These are phyloP conservation scores for Aplysina aerophoba DNA, from an alignment of 37 sponge, comb jelly and placozoan species.

Conservation along the genomic window DNA sequence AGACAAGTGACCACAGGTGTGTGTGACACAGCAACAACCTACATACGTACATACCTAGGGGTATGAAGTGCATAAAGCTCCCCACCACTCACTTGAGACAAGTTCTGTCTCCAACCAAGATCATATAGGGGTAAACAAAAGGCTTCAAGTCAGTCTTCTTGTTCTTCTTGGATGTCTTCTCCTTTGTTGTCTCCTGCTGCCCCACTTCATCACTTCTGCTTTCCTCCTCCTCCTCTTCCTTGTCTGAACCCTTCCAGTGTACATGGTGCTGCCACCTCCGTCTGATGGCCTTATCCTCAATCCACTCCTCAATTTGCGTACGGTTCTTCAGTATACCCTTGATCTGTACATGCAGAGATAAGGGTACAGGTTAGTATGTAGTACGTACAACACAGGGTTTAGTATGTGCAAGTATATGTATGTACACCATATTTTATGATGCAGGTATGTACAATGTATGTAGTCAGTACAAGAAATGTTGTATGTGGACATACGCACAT, in stretches of 20 bases:
- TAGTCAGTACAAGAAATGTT: no score
- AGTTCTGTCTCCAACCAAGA: constrained; percentile 73
- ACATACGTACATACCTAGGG: no score
- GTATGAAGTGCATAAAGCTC: no score
- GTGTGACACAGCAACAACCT: no score
- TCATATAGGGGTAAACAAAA: constrained; percentile 78
- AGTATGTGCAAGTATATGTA: no score
- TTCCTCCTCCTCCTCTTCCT: constrained; percentile 1
- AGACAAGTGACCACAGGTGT: no score
- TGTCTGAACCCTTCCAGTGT: neutral
- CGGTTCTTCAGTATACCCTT: constrained; percentile 57
- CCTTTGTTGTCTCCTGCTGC: neutral
- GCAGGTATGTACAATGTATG: no score
- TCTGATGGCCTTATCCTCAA: constrained; percentile 62
- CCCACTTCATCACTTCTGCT: neutral
- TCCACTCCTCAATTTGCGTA: constrained; percentile 92
- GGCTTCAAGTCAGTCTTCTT: neutral
- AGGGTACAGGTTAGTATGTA: no score
- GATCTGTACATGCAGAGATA: no score
- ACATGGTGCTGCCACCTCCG: neutral
- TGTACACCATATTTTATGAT: no score
- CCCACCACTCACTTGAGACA: constrained; percentile 37
- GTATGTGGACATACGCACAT: no score
- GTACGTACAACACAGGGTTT: no score
- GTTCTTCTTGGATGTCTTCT: neutral